Evolutionary conservation across 2,113 vertebrate genomes (phyloP), one percentile per base, ranked within the genome.

Genomic region (Macheiramphus alcinus): DNA sequence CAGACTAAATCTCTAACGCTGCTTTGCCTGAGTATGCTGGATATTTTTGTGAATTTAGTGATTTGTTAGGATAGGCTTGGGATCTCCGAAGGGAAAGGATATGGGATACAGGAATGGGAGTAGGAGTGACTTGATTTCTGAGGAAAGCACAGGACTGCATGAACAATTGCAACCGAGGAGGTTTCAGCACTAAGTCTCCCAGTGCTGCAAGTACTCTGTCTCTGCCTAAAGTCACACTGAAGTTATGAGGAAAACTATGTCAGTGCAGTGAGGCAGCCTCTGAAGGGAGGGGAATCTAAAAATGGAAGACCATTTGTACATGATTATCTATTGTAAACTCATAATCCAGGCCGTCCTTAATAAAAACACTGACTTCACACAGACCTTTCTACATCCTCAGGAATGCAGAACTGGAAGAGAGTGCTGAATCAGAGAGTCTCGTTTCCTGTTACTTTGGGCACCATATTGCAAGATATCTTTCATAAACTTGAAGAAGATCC

Each of bases 271-370:
- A 94, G 66, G 70, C 55, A 80, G 56, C 29, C 89, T 87, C 91
- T 82, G 42, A 93, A 93, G 80, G 84, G 95, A 94, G 63, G 70
- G 29, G 78, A 87, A 87, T 72, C 89, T 93, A 95, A 96, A 94
- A 93, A 93, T 62, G 89, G 89, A 90, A 95, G 84, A 36, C 66
- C 78, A 80, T 95, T 97, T 94, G 93, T 90, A 82, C 78, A 80
- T 73, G n/a, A 90, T 96, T 97, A 94, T 93, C 80, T 91, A 17
- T 95, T 82, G 53, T 94, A 97, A 91, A 90, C 62, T 91, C 80
- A 62, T 91, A 93, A 94, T 89, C 95, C 78, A 90, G 89, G 23
- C 71, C 74, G 82, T 91, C 67, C 78, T 93, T 90, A 93, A 93
- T 45, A 90, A 96, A 96, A 96, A 91, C 74, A 66, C 11, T 72